Conservation (phyloP, 2,113 vertebrate species). For the Leucopsar rothschildi region DNA sequence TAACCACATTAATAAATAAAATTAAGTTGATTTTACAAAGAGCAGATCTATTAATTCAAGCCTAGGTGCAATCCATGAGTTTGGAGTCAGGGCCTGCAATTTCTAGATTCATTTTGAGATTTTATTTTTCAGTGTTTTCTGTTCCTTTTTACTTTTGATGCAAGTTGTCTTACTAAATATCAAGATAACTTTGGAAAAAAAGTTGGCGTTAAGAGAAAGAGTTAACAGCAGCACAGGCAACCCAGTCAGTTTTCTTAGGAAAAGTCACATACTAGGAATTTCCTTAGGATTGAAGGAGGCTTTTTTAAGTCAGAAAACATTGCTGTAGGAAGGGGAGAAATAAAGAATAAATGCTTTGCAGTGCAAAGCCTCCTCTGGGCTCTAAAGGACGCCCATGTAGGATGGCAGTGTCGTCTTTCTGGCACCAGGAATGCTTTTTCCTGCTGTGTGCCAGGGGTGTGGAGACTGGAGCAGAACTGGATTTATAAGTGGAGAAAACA, state of each 20-base stretch:
- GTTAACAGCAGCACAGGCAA: not conserved
- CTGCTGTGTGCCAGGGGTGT: not conserved
- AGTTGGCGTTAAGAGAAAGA: accelerated
- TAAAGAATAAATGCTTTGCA: not conserved
- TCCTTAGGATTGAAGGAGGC: not conserved
- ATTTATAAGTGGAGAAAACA: not conserved
- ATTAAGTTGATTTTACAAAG: not conserved
- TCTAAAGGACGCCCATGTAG: not conserved
- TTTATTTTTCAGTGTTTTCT: not conserved
- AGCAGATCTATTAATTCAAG: not conserved
- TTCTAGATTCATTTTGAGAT: not conserved
- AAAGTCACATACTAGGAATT: not conserved
- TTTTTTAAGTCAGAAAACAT: not conserved
- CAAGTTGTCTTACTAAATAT: not conserved
- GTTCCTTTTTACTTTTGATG: not conserved
- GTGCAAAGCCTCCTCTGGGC: accelerated
- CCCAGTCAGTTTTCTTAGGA: not conserved
- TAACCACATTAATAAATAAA: not conserved
- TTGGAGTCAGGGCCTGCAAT: not conserved
- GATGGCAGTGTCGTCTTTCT: not conserved
- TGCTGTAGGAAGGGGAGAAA: not conserved
- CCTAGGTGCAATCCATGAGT: not conserved
- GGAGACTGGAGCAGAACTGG: not conserved
- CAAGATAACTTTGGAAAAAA: not conserved
- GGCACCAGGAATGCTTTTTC: not conserved